A percentile compares a stretch with the other conserved stretches of the same genome.
These are phyloP conservation scores for Brachionus plicatilis DNA, from an alignment of 1,140 invertebrate species.

Conservation along the genomic window DNA sequence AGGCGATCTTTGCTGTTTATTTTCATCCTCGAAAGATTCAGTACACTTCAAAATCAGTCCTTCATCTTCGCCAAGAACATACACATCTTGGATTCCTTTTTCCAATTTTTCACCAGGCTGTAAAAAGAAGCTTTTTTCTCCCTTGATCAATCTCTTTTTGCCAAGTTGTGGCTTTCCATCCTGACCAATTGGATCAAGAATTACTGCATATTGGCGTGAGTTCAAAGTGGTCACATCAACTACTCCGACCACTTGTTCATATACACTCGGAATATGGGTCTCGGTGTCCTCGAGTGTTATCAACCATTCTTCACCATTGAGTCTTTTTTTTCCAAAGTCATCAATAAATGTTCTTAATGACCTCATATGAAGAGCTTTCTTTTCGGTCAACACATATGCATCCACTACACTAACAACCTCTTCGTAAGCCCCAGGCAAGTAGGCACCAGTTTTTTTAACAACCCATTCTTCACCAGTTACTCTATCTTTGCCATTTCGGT, in stretches of 20 bases:
- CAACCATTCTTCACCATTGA: constrained; percentile 60
- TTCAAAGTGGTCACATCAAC: constrained; percentile 57
- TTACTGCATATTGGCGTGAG: constrained; percentile 58
- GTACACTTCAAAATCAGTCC: constrained; percentile 57
- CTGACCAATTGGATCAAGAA: constrained; percentile 57
- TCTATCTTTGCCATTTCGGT: constrained; percentile 52
- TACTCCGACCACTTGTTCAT: constrained; percentile 57
- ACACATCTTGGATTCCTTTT: constrained; percentile 58
- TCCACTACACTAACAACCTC: constrained; percentile 58
- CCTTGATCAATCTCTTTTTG: constrained; percentile 48
- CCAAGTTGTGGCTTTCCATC: constrained; percentile 58
- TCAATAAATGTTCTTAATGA: constrained; percentile 58
- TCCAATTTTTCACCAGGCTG: constrained; percentile 57
- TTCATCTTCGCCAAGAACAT: constrained; percentile 58
- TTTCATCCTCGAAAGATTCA: constrained; percentile 52
- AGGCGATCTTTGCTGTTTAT: constrained; percentile 46
- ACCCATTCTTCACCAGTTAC: constrained; percentile 60
- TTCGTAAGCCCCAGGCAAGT: constrained; percentile 59
- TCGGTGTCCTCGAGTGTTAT: constrained; percentile 57
- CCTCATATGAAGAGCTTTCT: constrained; percentile 58
- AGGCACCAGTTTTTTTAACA: constrained; percentile 57
- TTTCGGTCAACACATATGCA: constrained; percentile 59
- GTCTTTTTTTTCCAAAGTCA: constrained; percentile 54
- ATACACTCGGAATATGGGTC: constrained; percentile 59
- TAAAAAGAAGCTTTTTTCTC: constrained; percentile 59